Evolutionary conservation across 2,888 invertebrate species (phyloP), one percentile per base, ranked within the genome.

Genomic region (Heteromurus nitidus): DNA sequence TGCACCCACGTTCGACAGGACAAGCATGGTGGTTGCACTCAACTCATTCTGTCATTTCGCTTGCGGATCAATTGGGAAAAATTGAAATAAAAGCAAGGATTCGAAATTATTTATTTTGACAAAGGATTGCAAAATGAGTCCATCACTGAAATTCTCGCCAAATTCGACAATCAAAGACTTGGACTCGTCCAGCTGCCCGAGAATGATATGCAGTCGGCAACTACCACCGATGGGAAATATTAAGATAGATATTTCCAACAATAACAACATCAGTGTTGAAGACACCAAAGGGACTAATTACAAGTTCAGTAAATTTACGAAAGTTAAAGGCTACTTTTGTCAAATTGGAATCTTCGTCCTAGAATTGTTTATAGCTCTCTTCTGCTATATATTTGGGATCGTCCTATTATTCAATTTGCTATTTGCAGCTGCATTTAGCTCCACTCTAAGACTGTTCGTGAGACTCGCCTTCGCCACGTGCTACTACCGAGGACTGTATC

Each of bases 291-390:
- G 74, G 2, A 74, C 9, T 69, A 42, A 26, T 18, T 53, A 44
- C 36, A 73, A 74, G 24, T 80, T 80, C 22, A 74, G 80, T 58
- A 80, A 80, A 68, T 31, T 80, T 13, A 80, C 73, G 11, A 80
- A 80, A 74, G 80, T 74, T n/a, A 80, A 80, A 53, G 80, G 80
- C 31, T 80, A 80, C 44, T 68, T 80, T 50, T 67, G 26, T 36
- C 80, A 80, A 36, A 80, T 80, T 60, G 80, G 73, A 9, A 18
- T 80, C 13, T 80, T 80, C 24, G 73, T 80, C 7, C 18, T 80
- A 20, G 80, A 80, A 11, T 53, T 62, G 3, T 80, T 80, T n/a
- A 60, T 80, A 18, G 74, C 80, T 7, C 16, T 50, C 5, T 55
- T 80, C 36, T 80, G 74, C 36, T 80, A 80, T 53, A 60, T 80